Evolutionary conservation across 2,797 vertebrate species (phyloP).

Genomic region (Poecilia wingei): DNA sequence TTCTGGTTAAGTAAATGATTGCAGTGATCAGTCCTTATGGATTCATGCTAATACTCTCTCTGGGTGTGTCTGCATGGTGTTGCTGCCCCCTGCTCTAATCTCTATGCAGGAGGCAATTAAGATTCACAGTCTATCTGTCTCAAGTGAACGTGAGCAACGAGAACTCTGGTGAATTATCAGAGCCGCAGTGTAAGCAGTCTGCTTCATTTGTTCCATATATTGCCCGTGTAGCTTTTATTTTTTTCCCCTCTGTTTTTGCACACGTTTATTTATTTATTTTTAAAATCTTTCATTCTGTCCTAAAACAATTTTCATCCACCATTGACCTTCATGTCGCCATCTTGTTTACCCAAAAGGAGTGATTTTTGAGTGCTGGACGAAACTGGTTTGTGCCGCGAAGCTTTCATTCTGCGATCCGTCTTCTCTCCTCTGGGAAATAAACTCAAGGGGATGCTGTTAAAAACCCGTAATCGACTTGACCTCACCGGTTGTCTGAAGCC

Average conservation of each 20-base stretch:
- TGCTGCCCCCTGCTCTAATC: conserved; percentile 18
- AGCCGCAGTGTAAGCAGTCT: conserved; percentile 24
- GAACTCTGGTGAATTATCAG: conserved; percentile 35
- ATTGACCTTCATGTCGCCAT: conserved; percentile 34
- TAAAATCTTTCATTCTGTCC: conserved; percentile 14
- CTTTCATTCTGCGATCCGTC: conserved; percentile 31
- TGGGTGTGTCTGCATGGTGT: conserved; percentile 12
- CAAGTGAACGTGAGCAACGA: conserved; percentile 40
- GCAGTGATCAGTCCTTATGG: neutral
- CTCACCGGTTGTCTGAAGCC: conserved; percentile 15
- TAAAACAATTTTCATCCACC: conserved; percentile 30
- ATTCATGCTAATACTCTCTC: conserved; percentile 9
- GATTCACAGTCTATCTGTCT: conserved; percentile 43
- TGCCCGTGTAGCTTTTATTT: neutral
- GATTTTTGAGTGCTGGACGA: conserved; percentile 23
- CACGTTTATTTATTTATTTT: neutral
- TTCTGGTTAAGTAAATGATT: conserved; percentile 11
- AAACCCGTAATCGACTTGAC: conserved; percentile 24
- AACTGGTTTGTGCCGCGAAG: conserved; percentile 21
- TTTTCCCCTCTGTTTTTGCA: conserved; percentile 5
- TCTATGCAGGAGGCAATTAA: conserved; percentile 34
- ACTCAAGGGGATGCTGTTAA: conserved; percentile 10
- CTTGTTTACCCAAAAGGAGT: conserved; percentile 26
- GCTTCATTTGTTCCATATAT: conserved; percentile 10
- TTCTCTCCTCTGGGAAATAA: conserved; percentile 6